These are phyloP conservation scores for Thymelicus acteon DNA, from an alignment of 2,888 invertebrate species.

Conservation along the genomic window DNA sequence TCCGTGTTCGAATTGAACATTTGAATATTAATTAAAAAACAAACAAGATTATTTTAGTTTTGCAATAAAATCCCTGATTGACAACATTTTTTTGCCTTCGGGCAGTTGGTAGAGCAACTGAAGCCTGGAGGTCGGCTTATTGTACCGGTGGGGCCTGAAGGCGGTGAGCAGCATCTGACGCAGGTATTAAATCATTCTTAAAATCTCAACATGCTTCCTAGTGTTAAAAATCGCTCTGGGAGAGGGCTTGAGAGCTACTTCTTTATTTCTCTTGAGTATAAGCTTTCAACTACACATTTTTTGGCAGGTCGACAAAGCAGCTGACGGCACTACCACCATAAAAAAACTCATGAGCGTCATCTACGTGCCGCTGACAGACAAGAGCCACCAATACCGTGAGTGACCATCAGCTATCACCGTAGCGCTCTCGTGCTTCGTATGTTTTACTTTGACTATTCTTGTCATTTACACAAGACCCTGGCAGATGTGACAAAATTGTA, in stretches of 20 bases:
- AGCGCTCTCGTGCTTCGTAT: conserved; percentile 19
- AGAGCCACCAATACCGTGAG: conserved; percentile 77
- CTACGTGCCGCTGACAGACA: conserved; percentile 97
- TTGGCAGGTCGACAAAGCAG: conserved; percentile 93
- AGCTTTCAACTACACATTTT: neutral
- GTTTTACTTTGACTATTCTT: conserved; percentile 11
- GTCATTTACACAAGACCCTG: conserved; percentile 9
- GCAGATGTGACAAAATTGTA: conserved; percentile 25
- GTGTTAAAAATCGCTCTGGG: too few relatives aligned
- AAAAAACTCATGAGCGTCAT: conserved; percentile 97
- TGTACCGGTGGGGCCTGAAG: conserved; percentile 95
- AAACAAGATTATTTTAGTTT: too few relatives aligned
- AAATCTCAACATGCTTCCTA: neutral
- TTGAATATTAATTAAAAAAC: too few relatives aligned
- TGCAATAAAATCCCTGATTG: too few relatives aligned
- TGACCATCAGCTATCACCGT: conserved; percentile 53
- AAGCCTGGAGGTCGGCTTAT: conserved; percentile 96
- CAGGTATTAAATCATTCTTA: conserved; percentile 70
- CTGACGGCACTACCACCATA: conserved; percentile 90
- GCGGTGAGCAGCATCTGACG: conserved; percentile 94
- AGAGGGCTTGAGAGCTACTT: too few relatives aligned
- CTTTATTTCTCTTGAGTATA: too few relatives aligned
- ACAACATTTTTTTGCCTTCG: neutral
- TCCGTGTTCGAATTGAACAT: too few relatives aligned
- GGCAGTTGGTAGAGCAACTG: conserved; percentile 93